Evolutionary conservation across 1,140 invertebrate genomes (phyloP), one percentile per base, ranked within the genome.

Genomic region (Muscidifurax raptorellus): DNA sequence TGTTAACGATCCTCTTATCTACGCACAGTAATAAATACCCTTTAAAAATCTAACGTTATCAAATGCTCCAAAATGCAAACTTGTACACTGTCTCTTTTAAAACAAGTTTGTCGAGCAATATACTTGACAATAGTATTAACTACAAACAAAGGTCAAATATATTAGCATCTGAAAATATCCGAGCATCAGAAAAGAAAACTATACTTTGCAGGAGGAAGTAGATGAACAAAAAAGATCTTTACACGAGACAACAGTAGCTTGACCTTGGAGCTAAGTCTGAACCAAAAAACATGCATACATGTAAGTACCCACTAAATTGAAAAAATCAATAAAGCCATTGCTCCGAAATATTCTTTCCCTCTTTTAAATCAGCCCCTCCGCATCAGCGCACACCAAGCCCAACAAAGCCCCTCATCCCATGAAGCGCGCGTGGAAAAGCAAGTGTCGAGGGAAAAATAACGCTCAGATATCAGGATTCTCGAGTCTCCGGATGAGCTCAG

Each of bases 1-100:
- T 47, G 91, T 90, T 71, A 93, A 86, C 81, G 90, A 91, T 40
- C 92, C 92, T 88, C 91, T 90, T 44, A 92, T 92, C 92, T 93
- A 76, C 66, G 18, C 18, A 79, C 27, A 83, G 71, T 32, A 64
- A 74, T 28, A 74, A 74, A 40, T 13, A 69, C 28, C 6, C 3
- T 69, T 30, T 69, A 40, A 27, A 40, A 10, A 89, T 90, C 27
- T 67, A 86, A 28, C 44, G 18, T 66, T 22, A 59, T n/a, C 22
- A n/a, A 59, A 59, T 59, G 22, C 52, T 40, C 18, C 22, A 15
- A 80, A n/a, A 25, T 2, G 83, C 25, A 69, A 69, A 82, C 28
- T 74, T 74, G 69, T 82, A 30, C 59, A 44, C 64, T 36, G 71
- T 30, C 69, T 52, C 9, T 18, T n/a, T 72, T 32, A 32, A 52